Percentiles rank a stretch among this genome's conserved stretches.
Evolutionary conservation across 2,888 invertebrate species (phyloP).

Genomic region (Coecobrya sp.): DNA sequence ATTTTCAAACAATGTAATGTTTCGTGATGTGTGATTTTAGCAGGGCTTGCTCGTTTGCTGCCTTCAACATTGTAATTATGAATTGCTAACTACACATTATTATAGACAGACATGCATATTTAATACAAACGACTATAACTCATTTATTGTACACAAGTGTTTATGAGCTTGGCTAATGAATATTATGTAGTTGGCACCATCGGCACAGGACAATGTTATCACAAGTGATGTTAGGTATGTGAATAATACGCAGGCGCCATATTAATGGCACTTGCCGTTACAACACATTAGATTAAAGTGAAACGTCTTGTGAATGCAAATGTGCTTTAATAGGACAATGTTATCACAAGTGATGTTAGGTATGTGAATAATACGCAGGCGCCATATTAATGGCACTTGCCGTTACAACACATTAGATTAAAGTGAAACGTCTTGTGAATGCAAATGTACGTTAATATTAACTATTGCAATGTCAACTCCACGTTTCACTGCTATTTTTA

Average conservation of each 20-base stretch:
- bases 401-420: slow-evolving; percentile 2
- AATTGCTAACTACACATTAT: slow-evolving; percentile 31
- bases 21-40: slow-evolving; percentile 37
- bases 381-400: neutral
- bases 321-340: slow-evolving; percentile 30
- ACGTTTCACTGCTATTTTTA: neutral
- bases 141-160: slow-evolving; percentile 37
- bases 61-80: slow-evolving; percentile 17
- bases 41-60: neutral
- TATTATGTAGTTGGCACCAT: slow-evolving; percentile 35
- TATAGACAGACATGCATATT: neutral
- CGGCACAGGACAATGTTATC: neutral
- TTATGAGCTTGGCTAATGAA: slow-evolving; percentile 71
- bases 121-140: slow-evolving; percentile 44
- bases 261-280: neutral
- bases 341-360: neutral
- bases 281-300: neutral
- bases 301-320: slow-evolving; percentile 57
- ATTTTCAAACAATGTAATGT: neutral
- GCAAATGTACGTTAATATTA: slow-evolving; percentile 51
- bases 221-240: neutral
- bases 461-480: slow-evolving; percentile 57
- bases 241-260: neutral
- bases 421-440: slow-evolving; percentile 43
- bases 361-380: neutral